phyloP scores from a whole-genome alignment of 2,888 invertebrate species.

The Teinopalpus imperialis region DNA sequence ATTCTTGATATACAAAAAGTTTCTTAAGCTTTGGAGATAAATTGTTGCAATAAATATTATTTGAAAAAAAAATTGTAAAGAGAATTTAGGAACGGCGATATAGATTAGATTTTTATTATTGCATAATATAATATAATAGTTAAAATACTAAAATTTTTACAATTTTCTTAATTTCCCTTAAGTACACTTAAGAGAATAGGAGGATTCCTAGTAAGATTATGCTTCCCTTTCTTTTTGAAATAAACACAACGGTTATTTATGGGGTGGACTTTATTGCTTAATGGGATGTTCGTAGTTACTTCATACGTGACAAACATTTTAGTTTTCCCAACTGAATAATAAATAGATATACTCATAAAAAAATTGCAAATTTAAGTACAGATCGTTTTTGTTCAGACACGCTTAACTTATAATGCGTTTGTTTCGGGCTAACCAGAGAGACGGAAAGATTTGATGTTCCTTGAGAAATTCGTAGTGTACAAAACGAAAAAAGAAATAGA shows the following conservation, averaged over 20 bases:
- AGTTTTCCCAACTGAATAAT: slow-evolving; percentile 24
- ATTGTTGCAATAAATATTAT: too few relatives aligned
- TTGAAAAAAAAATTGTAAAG: too few relatives aligned
- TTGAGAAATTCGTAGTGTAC: too few relatives aligned
- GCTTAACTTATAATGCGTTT: too few relatives aligned
- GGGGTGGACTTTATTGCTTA: slow-evolving; percentile 23
- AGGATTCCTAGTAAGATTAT: slow-evolving; percentile 12
- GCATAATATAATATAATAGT: not conserved
- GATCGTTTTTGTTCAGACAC: too few relatives aligned
- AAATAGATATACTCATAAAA: slow-evolving; percentile 12
- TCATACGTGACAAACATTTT: slow-evolving; percentile 21
- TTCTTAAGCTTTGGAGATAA: too few relatives aligned
- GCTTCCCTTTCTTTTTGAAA: slow-evolving; percentile 19
- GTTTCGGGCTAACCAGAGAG: too few relatives aligned
- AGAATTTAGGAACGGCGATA: too few relatives aligned
- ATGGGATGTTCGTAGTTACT: slow-evolving; percentile 23
- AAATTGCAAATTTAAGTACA: slow-evolving; percentile 23
- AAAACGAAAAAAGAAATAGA: too few relatives aligned
- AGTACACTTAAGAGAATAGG: slow-evolving; percentile 21
- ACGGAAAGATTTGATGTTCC: too few relatives aligned
- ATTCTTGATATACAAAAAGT: too few relatives aligned
- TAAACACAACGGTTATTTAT: slow-evolving; percentile 24
- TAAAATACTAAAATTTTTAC: not conserved
- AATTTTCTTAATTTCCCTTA: slow-evolving; percentile 3
- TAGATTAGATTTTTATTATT: too few relatives aligned